Percentiles rank a stretch among this genome's conserved stretches.
phyloP scores from a whole-genome alignment of 2,113 vertebrate genomes.

The Arizona elegans region DNA sequence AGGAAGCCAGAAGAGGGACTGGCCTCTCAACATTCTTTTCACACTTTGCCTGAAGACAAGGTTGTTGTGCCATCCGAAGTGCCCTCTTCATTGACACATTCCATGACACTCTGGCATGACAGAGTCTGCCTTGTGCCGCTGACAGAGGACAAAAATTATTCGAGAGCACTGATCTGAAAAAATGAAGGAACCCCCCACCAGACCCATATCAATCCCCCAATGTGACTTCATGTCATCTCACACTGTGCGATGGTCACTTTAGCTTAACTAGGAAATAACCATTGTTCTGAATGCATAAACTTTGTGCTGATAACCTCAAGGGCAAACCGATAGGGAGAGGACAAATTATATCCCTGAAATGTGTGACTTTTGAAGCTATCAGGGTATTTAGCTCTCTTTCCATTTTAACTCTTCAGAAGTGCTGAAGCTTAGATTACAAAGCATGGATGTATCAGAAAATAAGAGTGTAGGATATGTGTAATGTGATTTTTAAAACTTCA shows the following conservation, averaged over 20 bases:
- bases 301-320: slow-evolving; percentile 70
- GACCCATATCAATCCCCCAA: neutral
- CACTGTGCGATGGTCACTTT: slow-evolving; percentile 71
- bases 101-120: slow-evolving; percentile 61
- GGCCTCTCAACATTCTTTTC: slow-evolving; percentile 69
- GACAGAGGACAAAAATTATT: slow-evolving; percentile 71
- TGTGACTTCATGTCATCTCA: slow-evolving; percentile 64
- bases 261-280: slow-evolving; percentile 67
- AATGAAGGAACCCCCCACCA: neutral
- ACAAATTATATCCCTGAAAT: slow-evolving; percentile 67
- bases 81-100: slow-evolving; percentile 80
- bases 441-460: slow-evolving; percentile 49
- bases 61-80: slow-evolving; percentile 67
- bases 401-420: slow-evolving; percentile 63
- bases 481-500: slow-evolving; percentile 14
- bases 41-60: slow-evolving; percentile 69
- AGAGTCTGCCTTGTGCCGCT: slow-evolving; percentile 55
- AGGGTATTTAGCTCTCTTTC: slow-evolving; percentile 57
- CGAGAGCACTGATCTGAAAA: slow-evolving; percentile 48
- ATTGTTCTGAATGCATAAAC: slow-evolving; percentile 67
- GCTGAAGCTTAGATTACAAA: slow-evolving; percentile 40
- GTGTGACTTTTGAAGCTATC: slow-evolving; percentile 63
- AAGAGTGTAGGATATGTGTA: slow-evolving; percentile 37
- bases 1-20: slow-evolving; percentile 26
- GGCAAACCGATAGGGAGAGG: slow-evolving; percentile 63